Evolutionary conservation across 1,140 invertebrate species (phyloP).

Genomic region (Drosophila watanabei): DNA sequence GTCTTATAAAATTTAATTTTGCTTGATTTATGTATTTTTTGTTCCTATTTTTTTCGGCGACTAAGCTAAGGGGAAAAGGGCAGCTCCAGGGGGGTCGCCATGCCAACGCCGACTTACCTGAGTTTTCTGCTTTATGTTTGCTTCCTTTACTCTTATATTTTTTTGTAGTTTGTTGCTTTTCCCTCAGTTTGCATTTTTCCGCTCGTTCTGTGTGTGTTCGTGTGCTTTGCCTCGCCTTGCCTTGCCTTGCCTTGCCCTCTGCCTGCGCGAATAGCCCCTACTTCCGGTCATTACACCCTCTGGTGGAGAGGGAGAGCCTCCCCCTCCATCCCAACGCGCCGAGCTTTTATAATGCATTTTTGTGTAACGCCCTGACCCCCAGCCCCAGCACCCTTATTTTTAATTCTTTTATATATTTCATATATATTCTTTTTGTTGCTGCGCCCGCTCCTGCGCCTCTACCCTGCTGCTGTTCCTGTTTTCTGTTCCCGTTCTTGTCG

Average conservation of each 20-base stretch:
- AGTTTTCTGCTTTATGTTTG: conserved; percentile 67
- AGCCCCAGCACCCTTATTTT: conserved; percentile 33
- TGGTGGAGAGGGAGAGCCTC: conserved; percentile 5
- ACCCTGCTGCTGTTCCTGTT: conserved; percentile 28
- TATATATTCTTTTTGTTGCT: conserved; percentile 69
- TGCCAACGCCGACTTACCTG: conserved; percentile 66
- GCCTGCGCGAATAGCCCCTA: conserved; percentile 29
- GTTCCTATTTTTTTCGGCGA: conserved; percentile 24
- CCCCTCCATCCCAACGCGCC: conserved; percentile 40
- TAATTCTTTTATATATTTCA: conserved; percentile 68
- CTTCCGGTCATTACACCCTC: conserved; percentile 78
- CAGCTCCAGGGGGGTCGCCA: conserved; percentile 45
- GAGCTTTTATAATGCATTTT: conserved; percentile 70
- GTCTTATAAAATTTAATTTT: conserved; percentile 73
- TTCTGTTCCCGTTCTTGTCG: conserved; percentile 30
- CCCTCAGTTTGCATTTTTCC: conserved; percentile 40
- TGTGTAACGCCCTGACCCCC: conserved; percentile 40
- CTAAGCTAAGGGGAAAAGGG: conserved; percentile 14
- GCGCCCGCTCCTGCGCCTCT: conserved; percentile 12
- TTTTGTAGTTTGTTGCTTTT: conserved; percentile 52
- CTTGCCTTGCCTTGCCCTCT: conserved; percentile 40
- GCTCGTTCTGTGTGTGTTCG: conserved; percentile 15
- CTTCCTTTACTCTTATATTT: conserved; percentile 35
- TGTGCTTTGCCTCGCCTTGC: conserved; percentile 33
- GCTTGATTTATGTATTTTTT: conserved; percentile 75